Percentiles rank a stretch among this genome's conserved stretches.
Evolutionary conservation across 2,888 invertebrate species (phyloP).

Genomic region (Argyra leucocephala): DNA sequence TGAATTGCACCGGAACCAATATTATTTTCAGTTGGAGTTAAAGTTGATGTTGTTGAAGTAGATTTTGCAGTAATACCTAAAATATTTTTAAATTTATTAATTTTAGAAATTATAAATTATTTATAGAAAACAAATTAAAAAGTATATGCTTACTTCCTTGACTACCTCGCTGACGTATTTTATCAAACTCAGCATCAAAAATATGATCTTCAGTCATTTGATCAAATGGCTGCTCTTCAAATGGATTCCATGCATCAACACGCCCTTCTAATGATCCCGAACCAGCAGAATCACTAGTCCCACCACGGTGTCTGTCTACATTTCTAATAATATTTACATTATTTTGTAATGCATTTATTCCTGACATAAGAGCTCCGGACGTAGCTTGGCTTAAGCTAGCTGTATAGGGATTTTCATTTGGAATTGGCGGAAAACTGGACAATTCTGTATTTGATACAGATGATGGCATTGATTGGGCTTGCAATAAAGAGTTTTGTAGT

Average conservation of each 20-base stretch:
- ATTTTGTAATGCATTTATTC: constrained; percentile 18
- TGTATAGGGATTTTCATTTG: constrained; percentile 24
- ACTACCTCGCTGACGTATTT: constrained; percentile 62
- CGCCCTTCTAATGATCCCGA: constrained; percentile 32
- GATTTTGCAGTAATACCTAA: constrained; percentile 41
- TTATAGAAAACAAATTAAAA: background rate
- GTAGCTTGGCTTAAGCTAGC: constrained; percentile 19
- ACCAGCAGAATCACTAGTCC: constrained; percentile 20
- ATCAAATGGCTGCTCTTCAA: constrained; percentile 64
- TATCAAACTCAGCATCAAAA: constrained; percentile 75
- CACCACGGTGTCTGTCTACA: constrained; percentile 7
- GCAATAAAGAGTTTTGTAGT: background rate
- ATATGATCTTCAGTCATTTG: constrained; percentile 70
- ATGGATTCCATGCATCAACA: constrained; percentile 72
- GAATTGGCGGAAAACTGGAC: constrained; percentile 29
- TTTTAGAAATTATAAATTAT: background rate
- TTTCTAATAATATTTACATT: constrained; percentile 24
- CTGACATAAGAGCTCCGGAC: constrained; percentile 19
- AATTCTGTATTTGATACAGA: constrained; percentile 39
- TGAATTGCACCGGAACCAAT: constrained; percentile 20
- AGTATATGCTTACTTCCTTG: constrained; percentile 56
- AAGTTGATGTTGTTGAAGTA: constrained; percentile 39
- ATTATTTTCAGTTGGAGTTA: constrained; percentile 39
- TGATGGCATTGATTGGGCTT: constrained; percentile 29
- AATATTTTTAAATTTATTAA: constrained; percentile 7